Conservation (phyloP, 2,888 invertebrate genomes). For the Panzeria rudis region DNA sequence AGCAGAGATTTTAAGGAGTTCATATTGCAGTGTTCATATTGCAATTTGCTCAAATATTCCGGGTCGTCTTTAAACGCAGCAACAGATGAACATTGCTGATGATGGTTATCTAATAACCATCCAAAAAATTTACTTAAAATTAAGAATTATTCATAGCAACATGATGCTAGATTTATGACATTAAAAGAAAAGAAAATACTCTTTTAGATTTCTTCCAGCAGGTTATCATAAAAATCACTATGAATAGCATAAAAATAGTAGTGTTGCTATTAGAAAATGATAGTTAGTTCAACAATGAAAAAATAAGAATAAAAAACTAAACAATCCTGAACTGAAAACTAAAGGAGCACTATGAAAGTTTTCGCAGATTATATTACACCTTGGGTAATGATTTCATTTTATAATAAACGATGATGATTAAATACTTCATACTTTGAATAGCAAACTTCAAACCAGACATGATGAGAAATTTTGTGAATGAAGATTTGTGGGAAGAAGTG, state of each 20-base stretch:
- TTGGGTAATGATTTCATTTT: conserved; percentile 66
- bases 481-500: neutral
- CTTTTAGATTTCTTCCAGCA: neutral
- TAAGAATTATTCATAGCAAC: too few relatives aligned
- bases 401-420: conserved; percentile 70
- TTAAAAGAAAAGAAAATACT: neutral
- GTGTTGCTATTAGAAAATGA: conserved; percentile 40
- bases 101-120: too few relatives aligned
- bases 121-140: too few relatives aligned
- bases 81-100: too few relatives aligned
- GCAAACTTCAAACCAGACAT: conserved; percentile 21
- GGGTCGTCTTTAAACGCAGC: too few relatives aligned
- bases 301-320: conserved; percentile 9
- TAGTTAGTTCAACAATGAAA: conserved; percentile 15
- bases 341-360: conserved; percentile 4
- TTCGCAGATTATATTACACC: conserved; percentile 59
- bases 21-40: too few relatives aligned
- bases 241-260: conserved; percentile 42
- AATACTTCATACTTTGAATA: conserved; percentile 44
- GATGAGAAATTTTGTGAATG: neutral
- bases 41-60: too few relatives aligned
- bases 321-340: conserved; percentile 25
- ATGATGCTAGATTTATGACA: neutral
- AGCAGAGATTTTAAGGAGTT: conserved; percentile 8
- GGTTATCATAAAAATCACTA: neutral